Evolutionary conservation across 2,888 invertebrate species (phyloP).

Genomic region (Lobophora halterata): DNA sequence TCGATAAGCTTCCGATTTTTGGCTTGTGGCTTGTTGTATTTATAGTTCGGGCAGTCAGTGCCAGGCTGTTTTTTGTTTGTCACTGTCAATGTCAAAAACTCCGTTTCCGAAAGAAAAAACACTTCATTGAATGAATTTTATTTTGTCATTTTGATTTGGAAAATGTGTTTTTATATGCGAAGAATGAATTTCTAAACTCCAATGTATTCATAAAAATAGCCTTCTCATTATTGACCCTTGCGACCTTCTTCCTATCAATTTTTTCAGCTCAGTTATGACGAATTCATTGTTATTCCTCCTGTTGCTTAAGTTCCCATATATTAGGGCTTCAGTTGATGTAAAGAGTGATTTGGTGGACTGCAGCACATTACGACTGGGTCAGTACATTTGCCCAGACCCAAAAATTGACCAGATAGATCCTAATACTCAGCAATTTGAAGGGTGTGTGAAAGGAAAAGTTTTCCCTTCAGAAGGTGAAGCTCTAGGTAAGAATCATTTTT

Average conservation of each 20-base stretch:
- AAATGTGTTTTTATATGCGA: no score
- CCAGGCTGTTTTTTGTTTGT: no score
- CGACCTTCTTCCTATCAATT: not conserved
- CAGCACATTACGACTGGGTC: slow-evolving; percentile 87
- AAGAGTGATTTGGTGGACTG: slow-evolving; percentile 82
- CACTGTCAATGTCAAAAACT: no score
- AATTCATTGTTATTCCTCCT: slow-evolving; percentile 31
- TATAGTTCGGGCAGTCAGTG: no score
- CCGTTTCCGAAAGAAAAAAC: no score
- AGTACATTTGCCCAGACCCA: slow-evolving; percentile 91
- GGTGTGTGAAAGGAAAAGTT: slow-evolving; percentile 83
- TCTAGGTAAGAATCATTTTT: slow-evolving; percentile 79
- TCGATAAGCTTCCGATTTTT: no score
- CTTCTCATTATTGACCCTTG: not conserved
- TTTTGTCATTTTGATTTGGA: no score
- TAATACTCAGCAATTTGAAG: slow-evolving; percentile 92
- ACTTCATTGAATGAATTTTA: no score
- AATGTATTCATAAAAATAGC: no score
- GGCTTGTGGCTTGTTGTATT: no score
- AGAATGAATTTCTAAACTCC: no score
- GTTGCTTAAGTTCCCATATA: slow-evolving; percentile 36
- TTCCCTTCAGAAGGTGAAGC: slow-evolving; percentile 86
- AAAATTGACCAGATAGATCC: slow-evolving; percentile 90
- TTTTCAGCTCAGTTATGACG: slow-evolving; percentile 10
- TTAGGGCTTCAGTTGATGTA: slow-evolving; percentile 54